A percentile compares a stretch with the other conserved stretches of the same genome.
phyloP scores from a whole-genome alignment of 2,888 invertebrate genomes.

The Polyommatus iphigenia region DNA sequence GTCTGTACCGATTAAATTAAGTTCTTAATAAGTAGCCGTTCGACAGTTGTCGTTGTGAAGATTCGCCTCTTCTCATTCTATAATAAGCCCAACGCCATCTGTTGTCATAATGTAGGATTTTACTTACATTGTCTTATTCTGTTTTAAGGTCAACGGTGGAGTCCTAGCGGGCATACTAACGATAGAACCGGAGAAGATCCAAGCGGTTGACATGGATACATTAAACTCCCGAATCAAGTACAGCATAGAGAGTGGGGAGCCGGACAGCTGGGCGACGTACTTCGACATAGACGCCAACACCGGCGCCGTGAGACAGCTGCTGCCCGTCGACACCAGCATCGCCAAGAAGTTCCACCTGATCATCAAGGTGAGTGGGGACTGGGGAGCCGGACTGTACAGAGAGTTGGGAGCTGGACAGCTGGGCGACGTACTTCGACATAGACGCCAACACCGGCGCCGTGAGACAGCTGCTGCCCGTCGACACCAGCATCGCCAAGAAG shows the following conservation, averaged over 20 bases:
- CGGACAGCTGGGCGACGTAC: slow-evolving; percentile 87
- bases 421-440: slow-evolving; percentile 90
- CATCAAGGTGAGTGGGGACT: slow-evolving; percentile 82
- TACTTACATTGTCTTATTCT: not conserved
- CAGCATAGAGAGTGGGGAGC: slow-evolving; percentile 89
- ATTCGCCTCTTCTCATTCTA: too few relatives aligned
- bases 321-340: slow-evolving; percentile 89
- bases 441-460: slow-evolving; percentile 90
- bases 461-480: slow-evolving; percentile 89
- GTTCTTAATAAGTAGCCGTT: too few relatives aligned
- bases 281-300: slow-evolving; percentile 91
- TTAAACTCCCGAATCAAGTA: slow-evolving; percentile 91
- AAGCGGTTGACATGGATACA: slow-evolving; percentile 94
- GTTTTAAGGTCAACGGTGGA: slow-evolving; percentile 86
- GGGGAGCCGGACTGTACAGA: not conserved
- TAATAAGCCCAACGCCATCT: too few relatives aligned
- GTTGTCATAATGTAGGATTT: too few relatives aligned
- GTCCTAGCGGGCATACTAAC: slow-evolving; percentile 90
- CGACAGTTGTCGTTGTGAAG: too few relatives aligned
- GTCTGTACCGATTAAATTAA: too few relatives aligned
- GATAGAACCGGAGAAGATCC: slow-evolving; percentile 92
- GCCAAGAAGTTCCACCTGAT: slow-evolving; percentile 89
- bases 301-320: slow-evolving; percentile 89
- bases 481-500: slow-evolving; percentile 88
- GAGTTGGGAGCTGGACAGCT: slow-evolving; percentile 83